Evolutionary conservation across 1,140 invertebrate genomes (phyloP), one percentile per base, ranked within the genome.

Genomic region (Drosophila punjabiensis): DNA sequence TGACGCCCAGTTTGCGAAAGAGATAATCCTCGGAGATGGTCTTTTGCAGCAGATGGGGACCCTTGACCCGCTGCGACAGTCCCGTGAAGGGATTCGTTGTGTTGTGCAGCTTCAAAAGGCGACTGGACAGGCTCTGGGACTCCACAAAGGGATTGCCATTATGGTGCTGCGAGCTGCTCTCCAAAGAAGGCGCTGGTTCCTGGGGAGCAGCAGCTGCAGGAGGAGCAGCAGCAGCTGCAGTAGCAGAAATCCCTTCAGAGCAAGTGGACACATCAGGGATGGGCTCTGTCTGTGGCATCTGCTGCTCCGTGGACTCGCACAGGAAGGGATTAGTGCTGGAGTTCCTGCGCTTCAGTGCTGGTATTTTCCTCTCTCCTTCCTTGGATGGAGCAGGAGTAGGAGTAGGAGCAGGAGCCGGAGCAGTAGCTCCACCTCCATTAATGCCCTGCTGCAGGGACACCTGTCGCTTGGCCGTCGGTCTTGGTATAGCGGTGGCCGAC

Each of bases 11-110:
- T 14, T 92, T 92, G 30, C 91, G 85, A 50, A 92, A 92, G 0
- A 93, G 76, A 64, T 92, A 92, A 28, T 93, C 91, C 78, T 93
- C 93, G 11, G 93, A 93, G 52, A 92, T 86, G 66, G 93, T 93
- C 61, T 93, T 93, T 24, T 93, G 92, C 67, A 93, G 68, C 74
- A 91, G 76, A 10, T 93, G 92, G 2, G 91, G 89, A 3, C 91
- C 92, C 64, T 92, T 92, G 58, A 92, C 86, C 5, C 86, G 81
- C 13, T 92, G 86, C 16, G 83, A 60, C 5, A 92, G 64, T 0
- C 84, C 79, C 9, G 78, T 74, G 13, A 93, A 93, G 1, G 92
- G 92, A 75, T 93, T 92, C 55, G 81, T 92, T 28, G 77, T 73
- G 35, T 80, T 87, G 35, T 79, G 77, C 0, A 82, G 64, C 47